Base-by-base conservation (phyloP, 2,888 invertebrate species). In the Meiosimyza decipiens region DNA sequence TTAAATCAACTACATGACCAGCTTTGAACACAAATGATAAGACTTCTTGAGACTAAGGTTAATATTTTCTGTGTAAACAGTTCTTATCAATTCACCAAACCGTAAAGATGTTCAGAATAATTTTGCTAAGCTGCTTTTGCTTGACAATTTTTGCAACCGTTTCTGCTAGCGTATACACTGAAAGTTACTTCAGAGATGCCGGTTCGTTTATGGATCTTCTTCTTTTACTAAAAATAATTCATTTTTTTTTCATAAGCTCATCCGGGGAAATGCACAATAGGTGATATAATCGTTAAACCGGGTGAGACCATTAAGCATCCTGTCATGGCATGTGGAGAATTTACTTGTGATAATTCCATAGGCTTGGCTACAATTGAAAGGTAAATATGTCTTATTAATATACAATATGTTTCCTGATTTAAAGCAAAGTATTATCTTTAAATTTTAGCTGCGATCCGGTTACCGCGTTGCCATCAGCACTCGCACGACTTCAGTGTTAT, bases 281-380 rank as follows among this genome's bases (percentile, higher is more conserved):
- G 57, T 13, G 71, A 65, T n/a, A 74, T 74, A 22, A 16, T 76
- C 3, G 49, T 77, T 3, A 59, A 9, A n/a, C 75, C 77, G 4
- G 77, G 77, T 2, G 73, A 77, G 51, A 75, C 75, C 49, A 73
- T 75, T 22, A 76, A 75, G 50, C 77, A 77, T 66, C 77, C 77
- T 0, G 67, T 65, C 6, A 68, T 77, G 50, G 71, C 64, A 51
- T 77, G 77, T 62, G 76, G 75, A 13, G 72, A 76, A 72, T 66
- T 77, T n/a, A 77, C 74, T 3, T 77, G 77, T 33, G 74, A 73
- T 40, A 76, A 77, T 73, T 47, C 76, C 13, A 74, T 71, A 60
- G 77, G 77, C 4, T 62, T 77, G 71, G 77, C 73, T 15, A 77
- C 76, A 12, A 77, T 76, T 64, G 76, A 76, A 66, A 76, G 74